phyloP scores from a whole-genome alignment of 2,797 vertebrate species.

The Astyanax mexicanus region DNA sequence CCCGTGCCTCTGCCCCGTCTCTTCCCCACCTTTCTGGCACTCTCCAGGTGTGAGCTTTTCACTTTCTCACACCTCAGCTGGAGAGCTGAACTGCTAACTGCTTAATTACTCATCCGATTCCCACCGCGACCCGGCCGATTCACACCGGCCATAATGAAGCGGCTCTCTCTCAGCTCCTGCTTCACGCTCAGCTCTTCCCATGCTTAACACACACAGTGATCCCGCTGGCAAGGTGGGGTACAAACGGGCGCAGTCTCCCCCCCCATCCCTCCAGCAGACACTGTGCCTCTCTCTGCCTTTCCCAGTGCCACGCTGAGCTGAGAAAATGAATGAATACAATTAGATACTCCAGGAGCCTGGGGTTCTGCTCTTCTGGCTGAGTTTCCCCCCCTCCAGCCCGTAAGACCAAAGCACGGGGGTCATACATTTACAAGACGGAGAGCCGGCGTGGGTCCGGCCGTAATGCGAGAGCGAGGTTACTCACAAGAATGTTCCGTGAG shows the following conservation, averaged over 20 bases:
- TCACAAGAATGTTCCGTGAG: constrained; percentile 36
- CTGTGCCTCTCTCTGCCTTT: constrained; percentile 65
- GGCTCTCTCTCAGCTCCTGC: background rate
- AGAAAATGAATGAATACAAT: constrained; percentile 87
- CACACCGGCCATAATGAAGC: constrained; percentile 30
- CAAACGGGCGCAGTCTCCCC: constrained; percentile 24
- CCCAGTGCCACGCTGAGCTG: constrained; percentile 74
- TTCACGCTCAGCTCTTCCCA: constrained; percentile 13
- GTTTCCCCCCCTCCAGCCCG: constrained; percentile 51
- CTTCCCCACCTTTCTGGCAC: constrained; percentile 9
- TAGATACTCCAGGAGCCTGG: constrained; percentile 80
- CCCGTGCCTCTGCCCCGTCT: no score
- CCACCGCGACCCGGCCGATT: constrained; percentile 24
- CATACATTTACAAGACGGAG: constrained; percentile 30
- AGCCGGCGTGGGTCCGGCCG: background rate
- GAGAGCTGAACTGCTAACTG: constrained; percentile 36
- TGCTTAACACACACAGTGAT: constrained; percentile 12
- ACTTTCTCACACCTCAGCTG: constrained; percentile 34
- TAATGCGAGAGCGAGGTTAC: constrained; percentile 24
- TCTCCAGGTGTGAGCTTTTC: constrained; percentile 20
- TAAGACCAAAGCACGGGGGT: constrained; percentile 56
- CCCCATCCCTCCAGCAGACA: constrained; percentile 66
- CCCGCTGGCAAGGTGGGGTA: background rate
- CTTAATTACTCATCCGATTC: constrained; percentile 44
- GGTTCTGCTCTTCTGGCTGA: constrained; percentile 61